Conservation (phyloP, 2,888 invertebrate genomes). For the Aspidapion aeneum region DNA sequence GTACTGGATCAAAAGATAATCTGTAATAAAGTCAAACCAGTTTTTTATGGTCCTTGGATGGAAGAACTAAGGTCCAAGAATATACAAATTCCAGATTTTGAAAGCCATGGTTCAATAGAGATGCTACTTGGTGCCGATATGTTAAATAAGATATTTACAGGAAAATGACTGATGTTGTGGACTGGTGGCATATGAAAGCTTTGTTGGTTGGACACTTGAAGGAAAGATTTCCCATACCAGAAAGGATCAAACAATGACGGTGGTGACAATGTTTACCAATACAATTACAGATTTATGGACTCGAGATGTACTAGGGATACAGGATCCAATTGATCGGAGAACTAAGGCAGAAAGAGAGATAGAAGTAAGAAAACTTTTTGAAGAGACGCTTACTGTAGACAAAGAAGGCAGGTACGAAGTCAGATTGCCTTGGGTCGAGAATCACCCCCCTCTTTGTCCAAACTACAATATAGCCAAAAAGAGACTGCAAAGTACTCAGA, state of each 20-base stretch:
- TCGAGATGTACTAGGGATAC: too few relatives aligned
- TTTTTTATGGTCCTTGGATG: slow-evolving; percentile 13
- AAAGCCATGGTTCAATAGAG: slow-evolving; percentile 6
- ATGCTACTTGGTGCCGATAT: slow-evolving; percentile 15
- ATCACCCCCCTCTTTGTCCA: slow-evolving; percentile 16
- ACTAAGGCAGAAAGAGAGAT: neutral
- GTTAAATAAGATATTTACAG: slow-evolving; percentile 17
- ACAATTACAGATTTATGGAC: neutral
- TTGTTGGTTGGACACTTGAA: slow-evolving; percentile 16
- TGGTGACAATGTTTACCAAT: neutral
- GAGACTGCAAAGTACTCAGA: slow-evolving; percentile 11
- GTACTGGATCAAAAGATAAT: slow-evolving; percentile 15
- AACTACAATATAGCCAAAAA: slow-evolving; percentile 19
- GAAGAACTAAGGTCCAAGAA: slow-evolving; percentile 9
- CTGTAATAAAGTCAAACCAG: slow-evolving; percentile 9
- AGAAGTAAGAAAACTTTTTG: slow-evolving; percentile 17
- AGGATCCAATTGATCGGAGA: too few relatives aligned
- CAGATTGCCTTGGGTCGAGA: slow-evolving; percentile 20
- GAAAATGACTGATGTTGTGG: slow-evolving; percentile 17
- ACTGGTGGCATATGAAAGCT: slow-evolving; percentile 18
- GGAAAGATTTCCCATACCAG: slow-evolving; percentile 6
- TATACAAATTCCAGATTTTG: neutral
- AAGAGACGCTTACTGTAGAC: slow-evolving; percentile 13
- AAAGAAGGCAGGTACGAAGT: slow-evolving; percentile 23
- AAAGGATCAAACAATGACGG: neutral